Evolutionary conservation across 2,113 vertebrate species (phyloP).

Genomic region (Brachirus orientalis): DNA sequence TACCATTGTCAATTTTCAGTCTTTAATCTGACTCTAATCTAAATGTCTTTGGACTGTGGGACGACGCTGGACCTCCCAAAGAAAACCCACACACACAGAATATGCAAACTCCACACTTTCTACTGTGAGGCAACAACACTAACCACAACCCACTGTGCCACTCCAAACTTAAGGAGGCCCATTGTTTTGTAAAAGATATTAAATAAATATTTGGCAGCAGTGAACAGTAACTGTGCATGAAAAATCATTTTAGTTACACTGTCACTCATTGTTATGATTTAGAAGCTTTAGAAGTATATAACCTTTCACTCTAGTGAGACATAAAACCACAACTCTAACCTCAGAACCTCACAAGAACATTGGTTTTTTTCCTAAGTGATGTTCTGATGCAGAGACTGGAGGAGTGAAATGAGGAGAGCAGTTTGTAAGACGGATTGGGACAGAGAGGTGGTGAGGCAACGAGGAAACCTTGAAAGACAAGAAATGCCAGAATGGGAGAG

Average conservation of each 20-base stretch:
- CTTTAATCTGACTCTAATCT: no score
- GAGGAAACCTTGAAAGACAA: slow-evolving; percentile 30
- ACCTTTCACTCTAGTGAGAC: not conserved
- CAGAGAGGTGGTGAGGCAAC: slow-evolving; percentile 15
- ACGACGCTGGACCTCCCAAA: no score
- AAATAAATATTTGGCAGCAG: not conserved
- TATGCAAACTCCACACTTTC: not conserved
- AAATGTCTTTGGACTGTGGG: no score
- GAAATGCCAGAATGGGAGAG: not conserved
- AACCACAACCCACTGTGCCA: not conserved
- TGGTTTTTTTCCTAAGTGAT: not conserved
- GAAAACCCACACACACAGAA: no score
- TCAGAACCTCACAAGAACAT: no score
- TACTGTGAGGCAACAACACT: not conserved
- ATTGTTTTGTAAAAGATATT: not conserved
- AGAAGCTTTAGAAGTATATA: not conserved
- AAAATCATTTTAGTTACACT: not conserved
- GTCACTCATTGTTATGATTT: not conserved
- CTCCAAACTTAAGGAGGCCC: not conserved
- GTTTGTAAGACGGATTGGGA: slow-evolving; percentile 23
- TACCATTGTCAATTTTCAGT: no score
- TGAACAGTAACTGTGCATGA: not conserved
- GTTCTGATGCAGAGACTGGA: not conserved
- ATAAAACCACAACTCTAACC: not conserved
- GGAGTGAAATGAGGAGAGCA: slow-evolving; percentile 2